Percentiles rank a stretch among this genome's conserved stretches.
These are phyloP conservation scores for Bellardia pandia DNA, from an alignment of 2,888 invertebrate species.

Conservation along the genomic window DNA sequence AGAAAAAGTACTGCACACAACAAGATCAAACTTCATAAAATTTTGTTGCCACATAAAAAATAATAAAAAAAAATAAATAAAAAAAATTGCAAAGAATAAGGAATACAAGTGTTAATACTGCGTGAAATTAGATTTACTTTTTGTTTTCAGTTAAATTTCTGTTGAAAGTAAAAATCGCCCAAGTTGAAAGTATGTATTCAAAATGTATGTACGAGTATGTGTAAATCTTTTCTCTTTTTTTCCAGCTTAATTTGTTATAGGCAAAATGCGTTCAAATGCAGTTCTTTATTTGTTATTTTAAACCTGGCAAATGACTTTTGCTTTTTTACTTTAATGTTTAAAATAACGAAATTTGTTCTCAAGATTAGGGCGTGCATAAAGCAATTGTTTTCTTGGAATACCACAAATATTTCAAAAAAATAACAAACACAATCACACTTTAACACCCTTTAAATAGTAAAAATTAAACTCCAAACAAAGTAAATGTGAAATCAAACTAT, in stretches of 20 bases:
- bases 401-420: constrained; percentile 54
- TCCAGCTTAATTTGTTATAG: not conserved
- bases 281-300: no score
- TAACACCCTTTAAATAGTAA: constrained; percentile 76
- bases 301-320: constrained; percentile 64
- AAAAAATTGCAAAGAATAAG: constrained; percentile 10
- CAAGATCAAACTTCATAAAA: constrained; percentile 48
- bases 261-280: constrained; percentile 63
- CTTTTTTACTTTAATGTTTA: constrained; percentile 23
- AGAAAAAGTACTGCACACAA: constrained; percentile 16
- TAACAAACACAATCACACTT: constrained; percentile 76
- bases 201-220: not conserved
- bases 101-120: constrained; percentile 82
- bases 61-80: not conserved
- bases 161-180: constrained; percentile 70
- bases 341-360: not conserved
- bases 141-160: constrained; percentile 41
- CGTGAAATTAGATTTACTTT: constrained; percentile 84
- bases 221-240: constrained; percentile 42
- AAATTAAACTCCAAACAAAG: not conserved
- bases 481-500: constrained; percentile 55
- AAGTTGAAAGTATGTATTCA: constrained; percentile 72
- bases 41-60: constrained; percentile 34
- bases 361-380: constrained; percentile 65
- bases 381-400: constrained; percentile 77